A percentile compares a stretch with the other conserved stretches of the same genome.
Conservation (phyloP, 1,140 invertebrate species). For the Andricus grossulariae region DNA sequence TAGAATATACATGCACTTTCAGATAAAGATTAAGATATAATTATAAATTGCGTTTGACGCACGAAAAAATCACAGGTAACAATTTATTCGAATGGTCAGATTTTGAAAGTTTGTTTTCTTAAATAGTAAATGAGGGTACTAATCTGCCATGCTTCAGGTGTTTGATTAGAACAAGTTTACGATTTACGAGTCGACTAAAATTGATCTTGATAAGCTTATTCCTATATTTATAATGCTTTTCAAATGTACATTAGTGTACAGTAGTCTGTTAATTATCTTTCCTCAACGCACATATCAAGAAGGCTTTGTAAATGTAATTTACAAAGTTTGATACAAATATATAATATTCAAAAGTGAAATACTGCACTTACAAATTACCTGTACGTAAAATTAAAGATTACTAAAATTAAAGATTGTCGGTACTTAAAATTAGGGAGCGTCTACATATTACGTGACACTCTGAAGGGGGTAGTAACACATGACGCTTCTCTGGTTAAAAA, state of each 20-base stretch:
- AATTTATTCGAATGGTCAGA: conserved; percentile 15
- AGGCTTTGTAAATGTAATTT: background rate
- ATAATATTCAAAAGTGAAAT: background rate
- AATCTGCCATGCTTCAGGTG: no score
- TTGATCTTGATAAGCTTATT: background rate
- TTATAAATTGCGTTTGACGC: background rate
- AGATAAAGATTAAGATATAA: background rate
- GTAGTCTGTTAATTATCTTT: background rate
- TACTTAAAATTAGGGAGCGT: no score
- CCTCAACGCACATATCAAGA: background rate
- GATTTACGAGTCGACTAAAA: no score
- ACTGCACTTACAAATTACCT: background rate
- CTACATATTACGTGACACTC: no score
- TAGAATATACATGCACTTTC: no score
- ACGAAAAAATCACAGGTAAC: conserved; percentile 38
- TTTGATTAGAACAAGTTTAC: no score
- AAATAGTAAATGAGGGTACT: background rate
- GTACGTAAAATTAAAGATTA: no score
- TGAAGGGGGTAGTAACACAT: no score
- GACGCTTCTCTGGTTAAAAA: no score
- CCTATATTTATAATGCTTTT: conserved; percentile 1
- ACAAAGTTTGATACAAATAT: conserved; percentile 15
- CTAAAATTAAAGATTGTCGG: no score
- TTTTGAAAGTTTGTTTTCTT: background rate
- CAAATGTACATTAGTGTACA: conserved; percentile 7